Evolutionary conservation across 2,113 vertebrate genomes (phyloP).

Genomic region (Cinclus cinclus): DNA sequence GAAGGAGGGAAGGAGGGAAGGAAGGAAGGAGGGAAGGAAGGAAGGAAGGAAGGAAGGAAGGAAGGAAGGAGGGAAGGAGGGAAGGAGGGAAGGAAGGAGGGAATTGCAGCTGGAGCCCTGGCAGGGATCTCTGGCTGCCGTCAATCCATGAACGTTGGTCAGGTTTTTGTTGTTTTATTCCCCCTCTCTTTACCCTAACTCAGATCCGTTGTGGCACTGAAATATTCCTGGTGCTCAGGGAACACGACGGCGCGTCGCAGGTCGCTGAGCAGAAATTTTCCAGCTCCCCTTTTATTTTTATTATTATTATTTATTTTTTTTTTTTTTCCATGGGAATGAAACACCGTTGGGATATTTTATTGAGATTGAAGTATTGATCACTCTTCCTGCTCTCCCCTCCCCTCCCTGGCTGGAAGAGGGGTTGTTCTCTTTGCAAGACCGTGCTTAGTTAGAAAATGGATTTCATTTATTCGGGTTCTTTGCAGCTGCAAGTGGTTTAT

Average conservation of each 20-base stretch:
- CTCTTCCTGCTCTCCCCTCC: slow-evolving; percentile 62
- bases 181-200: slow-evolving; percentile 39
- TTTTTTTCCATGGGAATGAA: slow-evolving; percentile 73
- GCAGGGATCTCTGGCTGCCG: too few relatives aligned
- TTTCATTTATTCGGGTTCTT: slow-evolving; percentile 76
- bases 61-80: too few relatives aligned
- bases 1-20: too few relatives aligned
- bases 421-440: slow-evolving; percentile 70
- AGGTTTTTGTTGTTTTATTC: not conserved
- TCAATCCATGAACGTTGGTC: slow-evolving; percentile 55
- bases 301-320: not conserved
- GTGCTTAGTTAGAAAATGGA: slow-evolving; percentile 77
- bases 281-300: slow-evolving; percentile 60
- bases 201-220: slow-evolving; percentile 82
- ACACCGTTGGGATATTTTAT: slow-evolving; percentile 89
- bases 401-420: slow-evolving; percentile 75
- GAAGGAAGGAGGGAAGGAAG: too few relatives aligned
- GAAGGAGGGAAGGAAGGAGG: too few relatives aligned
- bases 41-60: too few relatives aligned
- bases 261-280: slow-evolving; percentile 78
- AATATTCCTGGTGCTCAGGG: slow-evolving; percentile 74
- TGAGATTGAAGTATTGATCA: slow-evolving; percentile 95
- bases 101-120: not conserved
- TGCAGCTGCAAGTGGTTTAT: slow-evolving; percentile 78
- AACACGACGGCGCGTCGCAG: slow-evolving; percentile 79